A percentile compares a stretch with the other conserved stretches of the same genome.
Conservation (phyloP, 2,113 vertebrate species). For the Rhea americana region DNA sequence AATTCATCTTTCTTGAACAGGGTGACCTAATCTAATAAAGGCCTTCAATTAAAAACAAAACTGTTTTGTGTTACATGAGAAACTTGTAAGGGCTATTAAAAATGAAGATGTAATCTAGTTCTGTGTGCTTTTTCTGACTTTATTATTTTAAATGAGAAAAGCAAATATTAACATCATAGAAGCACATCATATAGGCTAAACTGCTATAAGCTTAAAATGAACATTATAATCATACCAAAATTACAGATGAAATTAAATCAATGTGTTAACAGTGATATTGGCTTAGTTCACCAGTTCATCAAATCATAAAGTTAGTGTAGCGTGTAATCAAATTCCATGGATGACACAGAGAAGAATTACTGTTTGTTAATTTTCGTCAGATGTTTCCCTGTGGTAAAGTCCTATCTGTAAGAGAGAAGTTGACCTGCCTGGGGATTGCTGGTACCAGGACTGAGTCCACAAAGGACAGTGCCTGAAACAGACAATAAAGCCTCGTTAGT, state of each 20-base stretch:
- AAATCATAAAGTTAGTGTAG: slow-evolving; percentile 21
- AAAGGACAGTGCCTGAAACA: background rate
- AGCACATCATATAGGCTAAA: background rate
- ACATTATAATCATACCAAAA: background rate
- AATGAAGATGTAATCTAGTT: background rate
- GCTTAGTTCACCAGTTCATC: slow-evolving; percentile 8
- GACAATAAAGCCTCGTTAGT: background rate
- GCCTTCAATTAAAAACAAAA: background rate
- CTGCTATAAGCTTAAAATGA: background rate
- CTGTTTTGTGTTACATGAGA: background rate
- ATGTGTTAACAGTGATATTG: background rate
- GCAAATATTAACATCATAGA: slow-evolving; percentile 23
- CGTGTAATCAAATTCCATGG: background rate
- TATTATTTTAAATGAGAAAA: slow-evolving; percentile 16
- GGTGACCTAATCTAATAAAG: background rate
- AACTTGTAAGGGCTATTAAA: background rate
- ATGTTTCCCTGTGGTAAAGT: background rate
- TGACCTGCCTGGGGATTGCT: background rate
- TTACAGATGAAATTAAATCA: slow-evolving; percentile 13
- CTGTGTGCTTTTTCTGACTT: background rate
- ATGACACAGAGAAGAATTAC: background rate
- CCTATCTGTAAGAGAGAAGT: background rate
- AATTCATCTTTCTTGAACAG: background rate
- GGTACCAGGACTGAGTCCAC: background rate
- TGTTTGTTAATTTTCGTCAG: background rate